These are phyloP conservation scores for Theretra japonica DNA, from an alignment of 2,888 invertebrate genomes.

Conservation along the genomic window DNA sequence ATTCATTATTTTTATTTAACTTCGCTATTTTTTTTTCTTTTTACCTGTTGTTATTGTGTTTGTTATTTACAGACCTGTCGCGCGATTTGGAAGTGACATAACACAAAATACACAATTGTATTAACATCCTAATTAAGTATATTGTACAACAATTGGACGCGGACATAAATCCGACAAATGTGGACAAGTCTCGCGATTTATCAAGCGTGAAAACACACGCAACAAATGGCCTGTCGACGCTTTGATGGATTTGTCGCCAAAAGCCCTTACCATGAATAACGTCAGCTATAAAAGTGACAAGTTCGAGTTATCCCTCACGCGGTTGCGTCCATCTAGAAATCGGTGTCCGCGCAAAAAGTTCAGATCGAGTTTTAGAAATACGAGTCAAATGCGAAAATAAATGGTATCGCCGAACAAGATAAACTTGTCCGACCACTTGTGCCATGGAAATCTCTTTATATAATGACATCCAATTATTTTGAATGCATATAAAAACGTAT, in stretches of 20 bases:
- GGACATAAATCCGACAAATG: conserved; percentile 78
- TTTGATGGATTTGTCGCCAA: conserved; percentile 82
- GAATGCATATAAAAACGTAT: background rate
- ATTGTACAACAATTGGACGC: conserved; percentile 63
- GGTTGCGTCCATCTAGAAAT: conserved; percentile 52
- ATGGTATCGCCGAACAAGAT: conserved; percentile 19
- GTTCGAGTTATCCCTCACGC: conserved; percentile 52
- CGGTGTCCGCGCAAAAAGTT: conserved; percentile 42
- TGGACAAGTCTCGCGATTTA: conserved; percentile 79
- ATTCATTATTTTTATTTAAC: background rate
- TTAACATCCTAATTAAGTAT: conserved; percentile 60
- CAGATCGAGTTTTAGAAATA: conserved; percentile 41
- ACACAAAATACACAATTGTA: conserved; percentile 2
- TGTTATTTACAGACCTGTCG: background rate
- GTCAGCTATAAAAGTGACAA: conserved; percentile 64
- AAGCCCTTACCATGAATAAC: conserved; percentile 72
- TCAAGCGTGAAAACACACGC: conserved; percentile 81
- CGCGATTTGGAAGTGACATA: background rate
- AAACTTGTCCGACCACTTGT: background rate
- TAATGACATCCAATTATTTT: background rate
- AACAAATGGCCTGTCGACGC: conserved; percentile 82
- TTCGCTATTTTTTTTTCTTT: background rate
- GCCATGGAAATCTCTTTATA: background rate
- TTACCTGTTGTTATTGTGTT: background rate
- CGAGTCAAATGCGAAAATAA: conserved; percentile 44